phyloP scores from a whole-genome alignment of 2,797 vertebrate species.

The Nothura maculosa region DNA sequence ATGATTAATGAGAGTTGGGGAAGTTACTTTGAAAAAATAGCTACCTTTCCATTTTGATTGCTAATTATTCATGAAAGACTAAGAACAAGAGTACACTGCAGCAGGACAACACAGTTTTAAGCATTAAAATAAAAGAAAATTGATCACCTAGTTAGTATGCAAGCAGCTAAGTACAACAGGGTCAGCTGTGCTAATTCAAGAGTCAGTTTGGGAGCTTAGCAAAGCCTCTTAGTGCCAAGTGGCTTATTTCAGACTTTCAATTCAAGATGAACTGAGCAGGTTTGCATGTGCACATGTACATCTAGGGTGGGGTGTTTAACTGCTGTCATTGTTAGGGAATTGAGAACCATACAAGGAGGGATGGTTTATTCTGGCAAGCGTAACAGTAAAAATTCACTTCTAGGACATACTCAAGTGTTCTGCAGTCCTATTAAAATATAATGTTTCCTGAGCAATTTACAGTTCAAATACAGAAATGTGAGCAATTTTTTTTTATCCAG shows the following conservation, averaged over 20 bases:
- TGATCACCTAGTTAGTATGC: slow-evolving; percentile 66
- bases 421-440: neutral
- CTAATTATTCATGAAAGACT: slow-evolving; percentile 67
- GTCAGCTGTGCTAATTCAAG: slow-evolving; percentile 47
- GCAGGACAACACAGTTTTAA: slow-evolving; percentile 37
- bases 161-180: slow-evolving; percentile 23
- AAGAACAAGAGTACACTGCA: slow-evolving; percentile 34
- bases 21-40: slow-evolving; percentile 27
- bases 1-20: slow-evolving; percentile 60
- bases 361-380: neutral
- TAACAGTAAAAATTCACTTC: neutral
- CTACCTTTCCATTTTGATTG: slow-evolving; percentile 42
- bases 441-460: neutral
- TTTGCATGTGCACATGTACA: slow-evolving; percentile 2
- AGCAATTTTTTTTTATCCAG: neutral
- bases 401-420: neutral
- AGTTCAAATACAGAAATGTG: neutral
- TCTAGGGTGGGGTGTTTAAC: neutral
- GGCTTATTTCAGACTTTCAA: slow-evolving; percentile 73
- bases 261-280: slow-evolving; percentile 68
- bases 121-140: slow-evolving; percentile 51
- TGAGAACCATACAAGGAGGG: neutral
- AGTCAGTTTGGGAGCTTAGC: slow-evolving; percentile 56
- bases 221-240: slow-evolving; percentile 56
- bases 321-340: neutral